phyloP scores from a whole-genome alignment of 1,140 invertebrate genomes.

The Zaprionus inermis region DNA sequence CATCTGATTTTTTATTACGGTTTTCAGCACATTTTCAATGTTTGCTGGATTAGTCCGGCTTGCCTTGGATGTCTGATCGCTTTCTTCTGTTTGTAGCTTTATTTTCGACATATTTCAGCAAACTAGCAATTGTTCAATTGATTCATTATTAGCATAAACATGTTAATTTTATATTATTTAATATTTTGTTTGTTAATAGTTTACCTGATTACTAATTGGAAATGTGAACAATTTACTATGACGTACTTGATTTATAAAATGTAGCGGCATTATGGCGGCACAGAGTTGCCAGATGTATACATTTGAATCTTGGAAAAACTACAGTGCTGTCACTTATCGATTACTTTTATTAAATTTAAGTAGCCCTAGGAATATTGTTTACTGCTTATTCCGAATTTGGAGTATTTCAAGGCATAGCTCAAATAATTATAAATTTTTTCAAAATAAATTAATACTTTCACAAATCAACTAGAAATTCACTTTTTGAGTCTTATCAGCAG shows the following conservation, averaged over 20 bases:
- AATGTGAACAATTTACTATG: neutral
- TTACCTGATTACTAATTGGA: neutral
- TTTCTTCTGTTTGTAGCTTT: neutral
- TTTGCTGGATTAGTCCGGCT: neutral
- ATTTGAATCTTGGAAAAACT: neutral
- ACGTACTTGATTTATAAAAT: neutral
- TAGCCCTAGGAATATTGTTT: too few species aligned
- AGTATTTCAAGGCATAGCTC: neutral
- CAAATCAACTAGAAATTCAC: neutral
- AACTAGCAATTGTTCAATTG: neutral
- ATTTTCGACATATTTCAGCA: neutral
- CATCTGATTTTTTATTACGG: neutral
- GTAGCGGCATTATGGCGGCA: neutral
- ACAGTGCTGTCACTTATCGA: neutral
- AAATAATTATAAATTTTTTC: neutral
- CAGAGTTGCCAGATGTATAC: neutral
- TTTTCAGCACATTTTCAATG: neutral
- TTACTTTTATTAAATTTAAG: neutral
- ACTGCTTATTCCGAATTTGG: too few species aligned
- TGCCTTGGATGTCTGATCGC: neutral
- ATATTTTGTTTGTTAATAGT: neutral
- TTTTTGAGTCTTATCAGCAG: neutral
- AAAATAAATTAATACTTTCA: neutral
- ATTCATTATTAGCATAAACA: neutral
- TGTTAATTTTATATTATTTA: neutral